Evolutionary conservation across 2,113 vertebrate species (phyloP).

Genomic region (Cygnus atratus): DNA sequence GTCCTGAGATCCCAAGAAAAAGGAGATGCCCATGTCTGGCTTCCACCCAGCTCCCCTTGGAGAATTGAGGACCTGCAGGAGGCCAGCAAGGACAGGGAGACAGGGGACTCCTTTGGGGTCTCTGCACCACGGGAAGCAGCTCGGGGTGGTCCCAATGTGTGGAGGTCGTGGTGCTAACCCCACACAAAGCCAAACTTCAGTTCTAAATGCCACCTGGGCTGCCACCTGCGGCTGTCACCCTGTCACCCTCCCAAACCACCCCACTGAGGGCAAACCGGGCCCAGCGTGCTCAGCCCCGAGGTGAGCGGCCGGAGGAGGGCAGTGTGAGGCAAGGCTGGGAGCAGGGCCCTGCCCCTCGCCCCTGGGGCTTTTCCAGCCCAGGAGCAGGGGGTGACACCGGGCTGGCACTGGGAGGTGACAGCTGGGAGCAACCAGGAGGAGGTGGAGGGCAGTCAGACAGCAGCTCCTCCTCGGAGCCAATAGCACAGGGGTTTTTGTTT

Average conservation of each 20-base stretch:
- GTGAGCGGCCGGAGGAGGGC: background rate
- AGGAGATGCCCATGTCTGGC: background rate
- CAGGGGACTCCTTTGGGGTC: no score
- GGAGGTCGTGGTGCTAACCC: background rate
- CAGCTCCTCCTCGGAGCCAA: background rate
- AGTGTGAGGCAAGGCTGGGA: background rate
- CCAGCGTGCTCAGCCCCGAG: background rate
- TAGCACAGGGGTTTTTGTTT: background rate
- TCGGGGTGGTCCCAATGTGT: background rate
- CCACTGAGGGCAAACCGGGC: background rate
- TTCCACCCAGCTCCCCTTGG: background rate
- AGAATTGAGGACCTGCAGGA: background rate
- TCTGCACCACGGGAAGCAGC: background rate
- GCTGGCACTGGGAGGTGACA: background rate
- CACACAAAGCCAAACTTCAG: no score
- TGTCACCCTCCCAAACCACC: background rate
- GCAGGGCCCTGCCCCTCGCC: background rate
- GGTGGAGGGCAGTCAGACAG: background rate
- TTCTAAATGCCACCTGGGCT: background rate
- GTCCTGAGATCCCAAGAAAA: background rate
- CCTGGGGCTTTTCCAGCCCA: background rate
- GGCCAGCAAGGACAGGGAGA: background rate
- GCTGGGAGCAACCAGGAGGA: background rate
- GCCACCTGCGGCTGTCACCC: background rate
- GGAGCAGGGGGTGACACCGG: background rate